These are phyloP conservation scores for Latheticus oryzae DNA, from an alignment of 2,888 invertebrate species.

Conservation along the genomic window DNA sequence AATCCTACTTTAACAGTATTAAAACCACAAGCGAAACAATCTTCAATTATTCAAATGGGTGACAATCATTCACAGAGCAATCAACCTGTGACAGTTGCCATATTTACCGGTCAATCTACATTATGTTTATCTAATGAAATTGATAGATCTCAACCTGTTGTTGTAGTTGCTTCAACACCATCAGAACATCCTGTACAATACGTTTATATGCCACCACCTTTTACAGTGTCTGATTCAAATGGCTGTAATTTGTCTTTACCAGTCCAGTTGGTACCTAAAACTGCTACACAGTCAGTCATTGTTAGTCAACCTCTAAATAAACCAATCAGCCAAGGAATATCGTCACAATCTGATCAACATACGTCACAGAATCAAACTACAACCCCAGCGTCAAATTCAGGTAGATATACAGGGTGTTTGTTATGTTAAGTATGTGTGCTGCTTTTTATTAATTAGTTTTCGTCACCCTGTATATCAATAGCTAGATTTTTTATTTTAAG, in stretches of 20 bases:
- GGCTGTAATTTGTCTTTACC: slow-evolving; percentile 57
- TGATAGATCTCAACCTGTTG: slow-evolving; percentile 60
- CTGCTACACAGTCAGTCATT: slow-evolving; percentile 69
- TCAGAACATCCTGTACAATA: slow-evolving; percentile 64
- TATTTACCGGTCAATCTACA: slow-evolving; percentile 57
- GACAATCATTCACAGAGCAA: slow-evolving; percentile 55
- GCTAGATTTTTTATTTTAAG: no score
- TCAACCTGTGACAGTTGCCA: slow-evolving; percentile 65
- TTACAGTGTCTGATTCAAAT: slow-evolving; percentile 66
- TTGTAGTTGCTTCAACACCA: slow-evolving; percentile 62
- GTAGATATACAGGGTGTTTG: slow-evolving; percentile 6
- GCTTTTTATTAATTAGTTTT: no score
- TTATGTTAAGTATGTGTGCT: no score
- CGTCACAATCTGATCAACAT: slow-evolving; percentile 49
- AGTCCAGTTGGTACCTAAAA: slow-evolving; percentile 60
- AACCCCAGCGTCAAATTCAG: slow-evolving; percentile 35
- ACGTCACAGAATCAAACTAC: slow-evolving; percentile 43
- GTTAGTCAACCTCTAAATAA: slow-evolving; percentile 66
- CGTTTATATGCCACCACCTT: slow-evolving; percentile 65
- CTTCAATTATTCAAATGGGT: slow-evolving; percentile 58
- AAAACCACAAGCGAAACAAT: slow-evolving; percentile 59
- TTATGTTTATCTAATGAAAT: slow-evolving; percentile 59
- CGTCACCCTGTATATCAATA: no score
- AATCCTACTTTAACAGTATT: slow-evolving; percentile 59
- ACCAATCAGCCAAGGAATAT: slow-evolving; percentile 40